Evolutionary conservation across 2,888 invertebrate genomes (phyloP), one percentile per base, ranked within the genome.

Genomic region (Orthosia incerta): DNA sequence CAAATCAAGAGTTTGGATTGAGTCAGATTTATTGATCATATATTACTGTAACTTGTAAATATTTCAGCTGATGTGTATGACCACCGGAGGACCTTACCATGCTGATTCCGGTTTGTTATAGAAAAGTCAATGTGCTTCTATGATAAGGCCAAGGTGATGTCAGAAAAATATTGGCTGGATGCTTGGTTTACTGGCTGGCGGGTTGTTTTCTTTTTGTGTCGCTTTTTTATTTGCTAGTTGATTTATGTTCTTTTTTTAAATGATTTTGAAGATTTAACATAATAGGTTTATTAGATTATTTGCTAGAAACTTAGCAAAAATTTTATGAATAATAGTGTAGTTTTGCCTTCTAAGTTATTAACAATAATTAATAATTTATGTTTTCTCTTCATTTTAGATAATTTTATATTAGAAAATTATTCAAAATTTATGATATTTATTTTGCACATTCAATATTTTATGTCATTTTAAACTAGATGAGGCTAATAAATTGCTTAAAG

Each of bases 11-110:
- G 46, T 46, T 68, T 16, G 13, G 23, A 64, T 67, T 61, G 18
- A 61, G 20, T 53, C 60, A 60, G 59, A 62, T 72, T 61, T 48
- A 65, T 72, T 50, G 45, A 64, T 66, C 20, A 51, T 23, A 55
- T 69, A 59, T 26, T 16, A 45, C 13, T 51, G 64, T 3, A 45
- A 18, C 5, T 3, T 48, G 13, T 62, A n/a, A n/a, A 5, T 62
- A 62, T 20, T 12, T 31, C 15, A 12, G 5, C n/a, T 51, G 12
- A 50, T 51, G 23, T 18, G 12, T 59, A 26, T 48, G 2, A 13
- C 9, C 9, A 16, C 2, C 4, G 11, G 13, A 0, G 13, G 4
- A n/a, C n/a, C 7, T 46, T 46, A 0, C 9, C 18, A 31, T 1
- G 4, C 7, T 23, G 16, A n/a, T 39, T 71, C 20, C n/a, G 13